Evolutionary conservation across 1,140 invertebrate species (phyloP), one percentile per base, ranked within the genome.

Genomic region (Trichoplusia ni): DNA sequence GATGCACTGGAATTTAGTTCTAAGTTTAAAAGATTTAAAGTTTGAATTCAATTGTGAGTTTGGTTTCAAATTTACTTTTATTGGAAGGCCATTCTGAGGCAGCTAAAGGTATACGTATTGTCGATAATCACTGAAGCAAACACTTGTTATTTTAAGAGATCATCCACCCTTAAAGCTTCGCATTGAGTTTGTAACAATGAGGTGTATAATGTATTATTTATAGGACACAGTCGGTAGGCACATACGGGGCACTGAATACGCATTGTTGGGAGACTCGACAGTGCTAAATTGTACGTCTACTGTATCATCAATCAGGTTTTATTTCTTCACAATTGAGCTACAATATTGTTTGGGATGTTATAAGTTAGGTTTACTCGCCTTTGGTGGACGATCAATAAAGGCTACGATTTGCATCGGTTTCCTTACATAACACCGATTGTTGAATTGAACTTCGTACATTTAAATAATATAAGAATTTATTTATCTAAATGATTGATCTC

Each of bases 81-180:
- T 59, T 58, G 44, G 25, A 63, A 47, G 58, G 84, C 81, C 84
- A 88, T 89, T 88, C 82, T 85, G 76, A 79, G 82, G 84, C 88
- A 81, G 84, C 84, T 82, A 89, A 89, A 89, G 82, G 84, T 89
- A 79, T 76, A 67, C 65, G 81, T 75, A 90, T 90, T 90, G 88
- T 90, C 74, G 84, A 82, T 90, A 90, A 90, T 90, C 88, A 88
- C 82, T 89, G 86, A 88, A 89, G 88, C 88, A 90, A 89, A 90
- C 86, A 89, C 88, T 90, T 89, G 88, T 90, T 90, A 90, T 90
- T 90, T 90, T 89, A 90, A 90, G 86, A 89, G 88, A 90, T 90
- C 88, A 90, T 90, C 88, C 85, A 87, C 66, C 85, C 81, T 85
- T 88, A 86, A 87, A 72, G 83, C 79, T 81, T 83, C 77, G 69